Conservation (phyloP, 2,797 vertebrate genomes). For the Pelobates cultripes region DNA sequence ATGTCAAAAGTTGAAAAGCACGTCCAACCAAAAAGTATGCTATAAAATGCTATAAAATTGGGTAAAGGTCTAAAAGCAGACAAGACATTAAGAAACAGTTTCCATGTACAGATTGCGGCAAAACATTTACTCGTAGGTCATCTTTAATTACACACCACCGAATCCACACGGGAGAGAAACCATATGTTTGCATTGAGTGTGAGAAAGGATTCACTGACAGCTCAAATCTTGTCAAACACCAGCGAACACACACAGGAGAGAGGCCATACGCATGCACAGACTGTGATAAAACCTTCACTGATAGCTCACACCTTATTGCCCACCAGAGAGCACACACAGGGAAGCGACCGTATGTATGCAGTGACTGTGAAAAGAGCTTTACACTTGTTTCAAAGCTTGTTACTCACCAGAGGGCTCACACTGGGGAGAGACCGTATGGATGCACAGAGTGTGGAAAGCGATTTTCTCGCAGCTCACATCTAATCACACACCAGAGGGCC, state of each 20-base stretch:
- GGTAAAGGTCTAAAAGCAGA: too few relatives aligned
- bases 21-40: too few relatives aligned
- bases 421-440: background rate
- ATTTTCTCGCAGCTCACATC: background rate
- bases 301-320: background rate
- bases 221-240: too few relatives aligned
- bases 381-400: background rate
- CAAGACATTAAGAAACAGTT: too few relatives aligned
- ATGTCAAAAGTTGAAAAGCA: too few relatives aligned
- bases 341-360: background rate
- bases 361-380: slow-evolving; percentile 1
- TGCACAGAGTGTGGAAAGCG: slow-evolving; percentile 1
- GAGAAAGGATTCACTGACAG: background rate
- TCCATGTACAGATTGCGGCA: too few relatives aligned
- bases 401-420: background rate
- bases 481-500: background rate
- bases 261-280: background rate
- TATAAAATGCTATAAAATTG: too few relatives aligned
- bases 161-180: too few relatives aligned
- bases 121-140: too few relatives aligned
- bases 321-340: background rate
- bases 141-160: too few relatives aligned
- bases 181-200: too few relatives aligned
- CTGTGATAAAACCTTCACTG: background rate
- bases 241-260: background rate